Conservation (phyloP, 1,140 invertebrate genomes). For the Neuroterus valhalla region DNA sequence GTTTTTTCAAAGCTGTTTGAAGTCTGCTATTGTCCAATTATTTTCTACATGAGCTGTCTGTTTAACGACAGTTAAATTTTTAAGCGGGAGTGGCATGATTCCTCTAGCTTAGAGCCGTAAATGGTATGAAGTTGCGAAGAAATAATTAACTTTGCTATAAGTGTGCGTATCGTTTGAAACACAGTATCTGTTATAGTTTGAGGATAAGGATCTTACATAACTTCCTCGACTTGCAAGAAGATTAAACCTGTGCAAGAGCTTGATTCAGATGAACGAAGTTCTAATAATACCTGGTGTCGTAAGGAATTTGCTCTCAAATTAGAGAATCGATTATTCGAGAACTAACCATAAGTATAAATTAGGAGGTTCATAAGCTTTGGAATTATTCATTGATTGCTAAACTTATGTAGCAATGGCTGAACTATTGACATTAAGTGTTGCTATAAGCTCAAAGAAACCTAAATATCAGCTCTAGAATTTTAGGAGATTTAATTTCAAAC, state of each 20-base stretch:
- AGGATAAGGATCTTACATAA: conserved; percentile 5
- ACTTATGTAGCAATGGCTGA: no score
- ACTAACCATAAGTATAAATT: neutral
- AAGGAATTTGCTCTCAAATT: conserved; percentile 24
- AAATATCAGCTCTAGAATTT: no score
- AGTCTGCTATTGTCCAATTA: no score
- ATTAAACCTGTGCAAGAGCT: neutral
- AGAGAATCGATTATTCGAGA: conserved; percentile 1
- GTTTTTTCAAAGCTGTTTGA: neutral
- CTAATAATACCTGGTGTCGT: neutral
- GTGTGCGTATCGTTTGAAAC: neutral
- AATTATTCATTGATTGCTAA: neutral
- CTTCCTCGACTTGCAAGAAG: neutral
- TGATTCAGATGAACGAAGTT: conserved; percentile 21
- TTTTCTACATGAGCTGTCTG: no score
- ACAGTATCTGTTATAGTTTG: neutral
- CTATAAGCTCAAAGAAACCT: no score
- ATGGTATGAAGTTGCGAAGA: conserved; percentile 21
- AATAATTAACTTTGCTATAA: conserved; percentile 24
- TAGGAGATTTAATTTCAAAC: no score
- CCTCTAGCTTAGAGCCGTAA: neutral
- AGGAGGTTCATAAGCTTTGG: neutral
- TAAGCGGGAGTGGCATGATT: conserved; percentile 20
- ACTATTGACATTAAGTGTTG: no score
- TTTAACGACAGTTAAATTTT: no score